phyloP scores from a whole-genome alignment of 35 echinoderm and acorn worm genomes.

The Anneissia japonica region DNA sequence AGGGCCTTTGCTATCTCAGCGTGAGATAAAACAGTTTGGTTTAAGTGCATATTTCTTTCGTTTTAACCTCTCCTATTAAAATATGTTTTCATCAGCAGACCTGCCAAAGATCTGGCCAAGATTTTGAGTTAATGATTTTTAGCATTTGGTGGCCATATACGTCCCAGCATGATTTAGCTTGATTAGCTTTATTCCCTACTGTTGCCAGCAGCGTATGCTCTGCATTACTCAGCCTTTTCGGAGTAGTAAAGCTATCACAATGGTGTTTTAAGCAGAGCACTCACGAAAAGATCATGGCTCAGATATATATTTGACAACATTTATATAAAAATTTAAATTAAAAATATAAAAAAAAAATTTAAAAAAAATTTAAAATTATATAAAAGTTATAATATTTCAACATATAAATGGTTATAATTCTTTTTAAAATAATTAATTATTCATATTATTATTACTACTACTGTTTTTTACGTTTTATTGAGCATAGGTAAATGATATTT shows the following conservation, averaged over 20 bases:
- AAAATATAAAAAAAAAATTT: too few relatives aligned
- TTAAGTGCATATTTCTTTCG: not conserved
- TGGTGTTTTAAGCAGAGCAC: not conserved
- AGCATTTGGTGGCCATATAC: not conserved
- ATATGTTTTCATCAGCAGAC: not conserved
- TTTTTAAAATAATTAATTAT: too few relatives aligned
- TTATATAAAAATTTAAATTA: too few relatives aligned
- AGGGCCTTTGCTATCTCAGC: not conserved
- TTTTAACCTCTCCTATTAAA: not conserved
- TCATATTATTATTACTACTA: too few relatives aligned
- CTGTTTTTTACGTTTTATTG: too few relatives aligned
- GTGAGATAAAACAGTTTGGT: not conserved
- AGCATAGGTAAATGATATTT: too few relatives aligned
- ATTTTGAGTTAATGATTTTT: not conserved
- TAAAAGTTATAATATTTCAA: too few relatives aligned
- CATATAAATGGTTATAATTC: too few relatives aligned
- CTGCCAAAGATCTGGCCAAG: not conserved
- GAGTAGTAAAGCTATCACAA: not conserved
- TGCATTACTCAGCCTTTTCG: not conserved
- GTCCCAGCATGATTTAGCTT: not conserved
- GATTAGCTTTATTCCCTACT: not conserved
- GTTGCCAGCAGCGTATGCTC: not conserved
- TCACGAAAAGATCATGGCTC: too few relatives aligned
- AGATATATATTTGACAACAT: too few relatives aligned
- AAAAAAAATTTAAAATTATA: too few relatives aligned